Base-by-base conservation (phyloP, 2,888 invertebrate species). In the Erebia palarica region DNA sequence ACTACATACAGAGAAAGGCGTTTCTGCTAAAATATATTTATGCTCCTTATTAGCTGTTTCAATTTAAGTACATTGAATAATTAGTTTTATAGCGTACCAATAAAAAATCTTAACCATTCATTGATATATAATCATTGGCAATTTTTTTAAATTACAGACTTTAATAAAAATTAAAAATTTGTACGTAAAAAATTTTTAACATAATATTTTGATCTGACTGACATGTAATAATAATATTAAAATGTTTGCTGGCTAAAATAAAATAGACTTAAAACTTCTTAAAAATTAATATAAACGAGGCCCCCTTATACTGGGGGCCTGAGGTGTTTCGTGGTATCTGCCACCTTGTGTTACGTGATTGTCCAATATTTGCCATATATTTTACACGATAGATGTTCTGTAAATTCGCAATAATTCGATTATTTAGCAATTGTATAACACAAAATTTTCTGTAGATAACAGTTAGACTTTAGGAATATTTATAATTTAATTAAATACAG, bases 61-160 rank as follows among this genome's bases (percentile, higher is more conserved):
- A 51, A 68, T 69, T 75, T 75, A 75, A 74, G 75, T 75, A 75
- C 75, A 70, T 73, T 21, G 44, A 66, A 60, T 18, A 57, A 49
- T 68, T 57, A 53, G 11, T 65, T 59, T 66, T n/a, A 13, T 13
- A 21, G 14, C 13, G 14, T 58, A 14, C 18, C 57, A 21, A 3
- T 27, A 11, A 14, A 13, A 18, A 13, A 53, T 9, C 16, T n/a
- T 47, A 47, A 10, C 11, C 47, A 47, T 11, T 47, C 11, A 47
- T 10, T 11, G 11, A 47, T 47, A 11, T 47, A 44, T 44, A 10
- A 44, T 47, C 11, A 47, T 47, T 10, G 47, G 47, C 47, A 47
- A 47, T 11, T 11, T 47, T 47, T 47, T 47, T 10, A 10, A n/a
- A 10, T 44, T 44, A 44, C 8, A 44, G 44, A 1, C 10, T 44